Conservation (phyloP, 2,888 invertebrate genomes). For the Volucella inanis region DNA sequence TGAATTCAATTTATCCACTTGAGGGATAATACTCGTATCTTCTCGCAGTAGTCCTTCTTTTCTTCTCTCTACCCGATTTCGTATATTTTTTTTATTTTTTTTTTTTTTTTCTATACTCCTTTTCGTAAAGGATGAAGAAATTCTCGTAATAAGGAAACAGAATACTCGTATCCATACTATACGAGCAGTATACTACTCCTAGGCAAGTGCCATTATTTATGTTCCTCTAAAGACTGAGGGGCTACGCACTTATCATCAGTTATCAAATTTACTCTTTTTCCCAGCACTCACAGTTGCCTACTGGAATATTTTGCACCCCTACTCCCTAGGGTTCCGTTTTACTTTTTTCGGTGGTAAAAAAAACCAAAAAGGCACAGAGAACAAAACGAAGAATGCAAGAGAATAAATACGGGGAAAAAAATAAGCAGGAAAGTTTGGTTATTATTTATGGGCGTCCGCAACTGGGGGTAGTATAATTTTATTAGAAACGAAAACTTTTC, state of each 20-base stretch:
- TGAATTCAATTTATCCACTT: slow-evolving; percentile 57
- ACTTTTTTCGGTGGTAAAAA: not conserved
- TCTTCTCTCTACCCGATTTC: not conserved
- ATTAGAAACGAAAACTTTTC: slow-evolving; percentile 58
- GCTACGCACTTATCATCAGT: slow-evolving; percentile 65
- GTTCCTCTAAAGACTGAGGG: slow-evolving; percentile 41
- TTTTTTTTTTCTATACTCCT: not conserved
- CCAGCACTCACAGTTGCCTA: not conserved
- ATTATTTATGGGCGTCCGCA: slow-evolving; percentile 65
- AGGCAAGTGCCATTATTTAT: slow-evolving; percentile 59
- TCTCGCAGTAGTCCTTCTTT: not conserved
- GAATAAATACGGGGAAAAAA: not conserved
- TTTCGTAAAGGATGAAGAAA: not conserved
- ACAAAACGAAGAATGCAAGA: not conserved
- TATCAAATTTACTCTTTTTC: slow-evolving; percentile 64
- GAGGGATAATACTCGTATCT: slow-evolving; percentile 33
- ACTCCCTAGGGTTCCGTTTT: not conserved
- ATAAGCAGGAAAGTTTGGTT: slow-evolving; percentile 39
- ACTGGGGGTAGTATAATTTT: slow-evolving; percentile 68
- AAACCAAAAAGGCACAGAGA: not conserved
- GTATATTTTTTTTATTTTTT: not conserved
- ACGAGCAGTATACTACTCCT: not conserved
- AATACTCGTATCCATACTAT: slow-evolving; percentile 1
- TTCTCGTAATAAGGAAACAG: slow-evolving; percentile 20
- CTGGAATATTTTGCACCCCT: not conserved